Evolutionary conservation across 2,797 vertebrate genomes (phyloP), one percentile per base, ranked within the genome.

Genomic region (Propithecus deckenii): DNA sequence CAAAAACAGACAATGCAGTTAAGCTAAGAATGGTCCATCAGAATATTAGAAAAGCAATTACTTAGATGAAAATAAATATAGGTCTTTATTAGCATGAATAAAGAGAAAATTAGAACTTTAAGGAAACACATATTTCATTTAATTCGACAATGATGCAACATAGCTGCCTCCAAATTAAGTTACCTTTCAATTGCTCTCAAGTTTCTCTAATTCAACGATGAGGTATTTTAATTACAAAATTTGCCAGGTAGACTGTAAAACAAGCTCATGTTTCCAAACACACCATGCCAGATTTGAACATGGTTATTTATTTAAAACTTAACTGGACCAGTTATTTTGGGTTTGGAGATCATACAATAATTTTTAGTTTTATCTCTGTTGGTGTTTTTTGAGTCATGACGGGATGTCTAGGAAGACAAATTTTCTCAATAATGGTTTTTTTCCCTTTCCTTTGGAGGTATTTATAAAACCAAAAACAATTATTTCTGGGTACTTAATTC

Each of bases 11-110:
- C 98, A 98, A 95, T 87, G 95, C 97, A 98, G 98, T 98, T 99
- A 98, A 98, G 98, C 97, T 97, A 98, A 98, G 98, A 99, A 98
- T 95, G 98, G 97, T 98, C 98, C 98, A 99, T 99, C 98, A 99
- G 98, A 99, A 99, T 97, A 99, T 98, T 97, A 98, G 98, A 98
- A 98, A 99, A 98, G 97, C 98, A 98, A 99, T 99, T 99, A 99
- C 96, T 98, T 98, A 98, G 97, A 98, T 96, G 98, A 97, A 98
- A 99, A 98, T 98, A 99, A 99, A 98, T 98, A 99, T 93, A 98
- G 97, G 96, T 97, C 96, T 98, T 96, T 98, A 98, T 98, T 98
- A 98, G 97, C 83, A 96, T 96, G 63, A 98, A 95, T 91, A 97
- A 96, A 96, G 41, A 79, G 18, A 43, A 65, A 97, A 95, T 93